Conservation (phyloP, 2,113 vertebrate species). For the Scatophagus argus region DNA sequence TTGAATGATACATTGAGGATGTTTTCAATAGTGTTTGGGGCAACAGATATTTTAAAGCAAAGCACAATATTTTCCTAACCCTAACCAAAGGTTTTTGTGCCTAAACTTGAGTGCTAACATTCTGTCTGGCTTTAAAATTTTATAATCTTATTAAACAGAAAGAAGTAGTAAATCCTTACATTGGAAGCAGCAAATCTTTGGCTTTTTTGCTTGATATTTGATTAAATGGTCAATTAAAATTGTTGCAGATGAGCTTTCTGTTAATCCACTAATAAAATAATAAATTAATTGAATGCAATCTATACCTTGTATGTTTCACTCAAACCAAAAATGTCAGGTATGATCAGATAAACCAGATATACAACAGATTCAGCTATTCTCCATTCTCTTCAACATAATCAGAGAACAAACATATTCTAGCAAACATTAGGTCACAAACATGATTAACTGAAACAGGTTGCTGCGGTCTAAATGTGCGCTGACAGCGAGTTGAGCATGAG, state of each 20-base stretch:
- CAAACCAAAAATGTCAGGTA: not conserved
- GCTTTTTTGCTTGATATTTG: not conserved
- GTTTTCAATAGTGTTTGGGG: too few species aligned
- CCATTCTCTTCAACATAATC: not conserved
- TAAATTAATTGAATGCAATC: not conserved
- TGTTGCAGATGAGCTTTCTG: not conserved
- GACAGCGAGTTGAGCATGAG: conserved; percentile 1
- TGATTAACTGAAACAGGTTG: not conserved
- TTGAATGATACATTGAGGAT: too few species aligned
- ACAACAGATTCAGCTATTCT: not conserved
- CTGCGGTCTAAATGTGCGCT: not conserved
- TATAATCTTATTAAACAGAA: not conserved
- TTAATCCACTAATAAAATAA: not conserved
- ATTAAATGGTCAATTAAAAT: not conserved
- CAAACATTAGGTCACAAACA: not conserved
- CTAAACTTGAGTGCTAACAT: too few species aligned
- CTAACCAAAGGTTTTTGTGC: too few species aligned
- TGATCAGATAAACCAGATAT: not conserved
- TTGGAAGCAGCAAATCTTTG: not conserved
- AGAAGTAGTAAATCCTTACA: not conserved
- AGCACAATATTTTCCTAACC: too few species aligned
- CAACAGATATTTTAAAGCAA: too few species aligned
- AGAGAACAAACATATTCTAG: not conserved
- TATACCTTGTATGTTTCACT: not conserved
- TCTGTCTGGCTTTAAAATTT: too few species aligned